Evolutionary conservation across 2,113 vertebrate species (phyloP), one percentile per base, ranked within the genome.

Genomic region (Australoheros scitulus): DNA sequence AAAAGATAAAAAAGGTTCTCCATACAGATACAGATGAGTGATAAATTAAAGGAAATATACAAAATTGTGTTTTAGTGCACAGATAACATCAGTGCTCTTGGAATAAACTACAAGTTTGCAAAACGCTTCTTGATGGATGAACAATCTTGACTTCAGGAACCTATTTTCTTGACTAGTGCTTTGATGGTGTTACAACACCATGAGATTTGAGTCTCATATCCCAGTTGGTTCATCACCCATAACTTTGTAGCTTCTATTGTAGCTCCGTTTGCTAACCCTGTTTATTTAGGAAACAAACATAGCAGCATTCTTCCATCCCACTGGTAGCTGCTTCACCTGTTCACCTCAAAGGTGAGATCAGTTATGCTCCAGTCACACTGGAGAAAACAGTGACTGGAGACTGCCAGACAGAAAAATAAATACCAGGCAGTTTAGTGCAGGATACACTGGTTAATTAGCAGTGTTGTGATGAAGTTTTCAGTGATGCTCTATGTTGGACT

Each of bases 1-100:
- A 74, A 57, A 58, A 61, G 36, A 68, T 26, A 29, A 76, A 77
- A 78, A 81, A 65, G 36, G 56, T 17, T 64, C 34, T 18, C 18
- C n/a, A 14, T 2, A 14, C 41, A 86, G 61, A 74, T 20, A 24
- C 22, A 76, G 41, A 85, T 52, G 26, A 60, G 74, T 38, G 65
- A 80, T 61, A 41, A 56, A 82, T 63, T 20, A 4, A 75, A 14
- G 36, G 11, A 22, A 61, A 61, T 52, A 34, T 13, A 64, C 3
- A 10, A 74, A 65, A 22, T 29, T 29, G 24, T 13, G 41, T 38
- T 50, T 38, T 17, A 78, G 47, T 5, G 26, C 26, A 77, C 38
- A 15, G n/a, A 56, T 72, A 72, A 55, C 47, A 8, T 52, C 68
- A 52, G 47, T 55, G 68, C 52, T 72, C 68, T 72, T 32, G 68